phyloP scores from a whole-genome alignment of 2,797 vertebrate species.

The Nothura maculosa region DNA sequence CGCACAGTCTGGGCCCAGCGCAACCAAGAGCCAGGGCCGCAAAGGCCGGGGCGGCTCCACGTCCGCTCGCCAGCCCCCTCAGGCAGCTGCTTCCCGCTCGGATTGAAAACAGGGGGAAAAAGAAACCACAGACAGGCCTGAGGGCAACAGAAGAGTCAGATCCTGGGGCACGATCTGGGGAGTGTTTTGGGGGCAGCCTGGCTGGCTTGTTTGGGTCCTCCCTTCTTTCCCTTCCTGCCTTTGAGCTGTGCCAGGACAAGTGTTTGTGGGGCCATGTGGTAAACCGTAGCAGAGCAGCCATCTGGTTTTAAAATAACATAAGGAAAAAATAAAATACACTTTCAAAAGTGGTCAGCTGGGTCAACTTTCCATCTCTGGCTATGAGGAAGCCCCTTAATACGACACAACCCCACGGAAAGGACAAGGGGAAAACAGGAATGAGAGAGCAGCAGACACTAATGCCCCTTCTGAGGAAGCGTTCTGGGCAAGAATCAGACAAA shows the following conservation, averaged over 20 bases:
- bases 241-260: neutral
- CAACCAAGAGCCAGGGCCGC: neutral
- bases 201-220: neutral
- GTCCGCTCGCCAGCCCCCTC: neutral
- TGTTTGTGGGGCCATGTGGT: rapidly evolving
- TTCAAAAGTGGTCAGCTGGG: neutral
- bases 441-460: neutral
- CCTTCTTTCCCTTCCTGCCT: neutral
- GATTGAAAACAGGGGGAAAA: neutral
- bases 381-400: neutral
- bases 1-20: neutral
- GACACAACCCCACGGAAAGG: neutral
- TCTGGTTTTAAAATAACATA: neutral
- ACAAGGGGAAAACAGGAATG: neutral
- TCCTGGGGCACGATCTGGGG: neutral
- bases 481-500: neutral
- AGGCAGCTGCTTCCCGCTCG: neutral
- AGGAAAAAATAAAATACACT: neutral
- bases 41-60: neutral
- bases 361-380: neutral
- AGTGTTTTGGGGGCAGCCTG: neutral
- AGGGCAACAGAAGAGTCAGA: neutral
- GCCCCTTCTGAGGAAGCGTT: neutral
- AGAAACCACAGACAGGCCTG: neutral
- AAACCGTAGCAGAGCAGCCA: neutral